Evolutionary conservation across 2,113 vertebrate species (phyloP).

Genomic region (Petrocephalus zakoni): DNA sequence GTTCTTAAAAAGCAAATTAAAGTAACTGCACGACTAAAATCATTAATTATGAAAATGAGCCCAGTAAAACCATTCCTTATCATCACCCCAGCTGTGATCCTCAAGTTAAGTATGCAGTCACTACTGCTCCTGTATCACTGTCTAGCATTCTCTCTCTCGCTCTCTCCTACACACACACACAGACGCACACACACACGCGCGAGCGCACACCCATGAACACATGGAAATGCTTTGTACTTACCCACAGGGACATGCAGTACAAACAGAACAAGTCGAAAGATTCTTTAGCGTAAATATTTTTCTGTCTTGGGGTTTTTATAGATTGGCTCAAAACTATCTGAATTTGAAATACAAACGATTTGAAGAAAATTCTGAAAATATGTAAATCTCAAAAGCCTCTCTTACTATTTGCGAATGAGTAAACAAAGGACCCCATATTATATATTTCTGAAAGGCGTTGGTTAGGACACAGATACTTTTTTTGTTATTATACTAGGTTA

Average conservation of each 20-base stretch:
- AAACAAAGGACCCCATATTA: neutral
- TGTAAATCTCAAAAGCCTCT: neutral
- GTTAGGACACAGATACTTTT: neutral
- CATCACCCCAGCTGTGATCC: neutral
- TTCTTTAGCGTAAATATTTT: neutral
- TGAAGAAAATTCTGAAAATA: neutral
- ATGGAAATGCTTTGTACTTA: neutral
- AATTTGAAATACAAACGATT: neutral
- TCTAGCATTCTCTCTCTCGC: neutral
- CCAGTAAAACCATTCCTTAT: neutral
- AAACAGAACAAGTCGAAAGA: neutral
- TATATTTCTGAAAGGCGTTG: neutral
- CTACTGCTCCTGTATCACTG: neutral
- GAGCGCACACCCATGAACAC: neutral
- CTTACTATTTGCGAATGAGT: neutral
- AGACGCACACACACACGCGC: neutral
- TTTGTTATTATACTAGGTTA: neutral
- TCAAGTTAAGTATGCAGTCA: neutral
- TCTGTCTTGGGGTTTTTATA: neutral
- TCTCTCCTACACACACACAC: neutral
- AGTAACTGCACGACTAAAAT: neutral
- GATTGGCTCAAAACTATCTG: neutral
- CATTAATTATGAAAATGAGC: neutral
- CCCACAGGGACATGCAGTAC: neutral
- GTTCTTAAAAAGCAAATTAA: neutral